These are phyloP conservation scores for Galerucella nymphaeae DNA, from an alignment of 2,888 invertebrate genomes.

Conservation along the genomic window DNA sequence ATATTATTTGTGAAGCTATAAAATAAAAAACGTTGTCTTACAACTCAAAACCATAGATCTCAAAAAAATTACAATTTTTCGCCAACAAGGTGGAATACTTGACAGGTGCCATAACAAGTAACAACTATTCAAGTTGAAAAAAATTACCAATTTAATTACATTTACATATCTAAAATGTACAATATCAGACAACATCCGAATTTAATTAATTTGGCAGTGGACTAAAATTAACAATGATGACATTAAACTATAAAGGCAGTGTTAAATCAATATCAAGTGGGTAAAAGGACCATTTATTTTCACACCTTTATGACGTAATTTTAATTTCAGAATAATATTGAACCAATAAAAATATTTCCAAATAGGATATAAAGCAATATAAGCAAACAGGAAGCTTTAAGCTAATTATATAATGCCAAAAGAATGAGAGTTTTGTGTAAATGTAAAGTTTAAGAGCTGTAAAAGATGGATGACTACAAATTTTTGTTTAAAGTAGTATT, in stretches of 20 bases:
- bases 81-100: conserved; percentile 5
- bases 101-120: conserved; percentile 21
- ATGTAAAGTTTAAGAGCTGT: neutral
- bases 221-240: neutral
- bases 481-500: conserved; percentile 99
- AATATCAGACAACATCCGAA: conserved; percentile 33
- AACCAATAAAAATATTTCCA: conserved; percentile 30
- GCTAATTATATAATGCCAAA: conserved; percentile 27
- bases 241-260: neutral
- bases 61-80: neutral
- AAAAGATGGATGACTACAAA: conserved; percentile 95
- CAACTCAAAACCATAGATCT: neutral
- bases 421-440: conserved; percentile 25
- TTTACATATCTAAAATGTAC: conserved; percentile 35
- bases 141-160: conserved; percentile 21
- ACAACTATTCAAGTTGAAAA: conserved; percentile 5
- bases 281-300: conserved; percentile 11
- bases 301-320: conserved; percentile 40
- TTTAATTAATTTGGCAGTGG: conserved; percentile 15
- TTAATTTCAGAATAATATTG: conserved; percentile 37
- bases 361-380: conserved; percentile 34
- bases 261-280: neutral
- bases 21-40: neutral
- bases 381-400: conserved; percentile 30
- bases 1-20: no score